Percentiles rank a stretch among this genome's conserved stretches.
Evolutionary conservation across 2,888 invertebrate genomes (phyloP).

Genomic region (Hypomecis atomaria): DNA sequence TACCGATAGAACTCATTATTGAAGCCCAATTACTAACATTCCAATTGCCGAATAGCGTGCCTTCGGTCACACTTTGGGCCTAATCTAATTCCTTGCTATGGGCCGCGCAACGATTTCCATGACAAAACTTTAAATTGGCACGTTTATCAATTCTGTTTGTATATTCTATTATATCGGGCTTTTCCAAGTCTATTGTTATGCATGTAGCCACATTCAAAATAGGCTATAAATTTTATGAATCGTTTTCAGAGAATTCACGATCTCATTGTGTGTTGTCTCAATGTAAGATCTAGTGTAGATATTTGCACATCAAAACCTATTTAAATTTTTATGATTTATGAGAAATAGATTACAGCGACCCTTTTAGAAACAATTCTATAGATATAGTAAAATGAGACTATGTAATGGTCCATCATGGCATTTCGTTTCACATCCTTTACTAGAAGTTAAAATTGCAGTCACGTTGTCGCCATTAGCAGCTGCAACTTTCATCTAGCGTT

Average conservation of each 20-base stretch:
- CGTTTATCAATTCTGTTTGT: neutral
- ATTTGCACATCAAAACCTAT: too few relatives aligned
- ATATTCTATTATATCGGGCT: neutral
- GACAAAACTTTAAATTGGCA: neutral
- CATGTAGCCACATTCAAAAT: neutral
- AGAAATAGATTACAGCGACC: too few relatives aligned
- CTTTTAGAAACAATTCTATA: too few relatives aligned
- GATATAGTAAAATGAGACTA: neutral
- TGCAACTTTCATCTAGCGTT: conserved; percentile 29
- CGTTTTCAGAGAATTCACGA: neutral
- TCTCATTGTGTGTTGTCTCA: too few relatives aligned
- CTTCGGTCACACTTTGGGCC: too few relatives aligned
- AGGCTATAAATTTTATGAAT: neutral
- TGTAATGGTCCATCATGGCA: conserved; percentile 26
- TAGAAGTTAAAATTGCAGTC: conserved; percentile 21
- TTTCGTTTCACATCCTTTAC: conserved; percentile 23
- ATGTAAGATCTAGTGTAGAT: too few relatives aligned
- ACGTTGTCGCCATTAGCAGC: conserved; percentile 21
- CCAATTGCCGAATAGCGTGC: neutral
- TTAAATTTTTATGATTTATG: too few relatives aligned
- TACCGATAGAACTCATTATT: neutral
- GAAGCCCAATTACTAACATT: neutral
- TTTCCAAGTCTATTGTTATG: neutral
- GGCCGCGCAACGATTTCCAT: neutral
- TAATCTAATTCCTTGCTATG: neutral